Evolutionary conservation across 2,888 invertebrate species (phyloP).

Genomic region (Euzophera pinguis): DNA sequence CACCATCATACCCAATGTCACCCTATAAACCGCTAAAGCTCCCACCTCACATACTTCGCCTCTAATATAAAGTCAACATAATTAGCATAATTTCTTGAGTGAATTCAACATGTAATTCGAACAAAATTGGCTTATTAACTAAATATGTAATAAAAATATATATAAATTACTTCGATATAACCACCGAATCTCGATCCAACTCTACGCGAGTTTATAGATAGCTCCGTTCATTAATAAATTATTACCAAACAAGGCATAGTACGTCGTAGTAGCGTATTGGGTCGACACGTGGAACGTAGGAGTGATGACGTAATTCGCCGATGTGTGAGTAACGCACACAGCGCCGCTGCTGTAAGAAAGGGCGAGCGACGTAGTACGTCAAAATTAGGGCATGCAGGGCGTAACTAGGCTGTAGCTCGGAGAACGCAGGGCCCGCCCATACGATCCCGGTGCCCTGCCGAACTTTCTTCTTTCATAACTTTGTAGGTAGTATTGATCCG

Average conservation of each 20-base stretch:
- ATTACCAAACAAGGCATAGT: constrained; percentile 11
- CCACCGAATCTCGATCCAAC: not conserved
- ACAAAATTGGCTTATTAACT: not conserved
- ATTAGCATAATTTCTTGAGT: not conserved
- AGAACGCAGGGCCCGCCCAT: constrained; percentile 68
- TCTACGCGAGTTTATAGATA: not conserved
- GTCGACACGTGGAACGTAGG: constrained; percentile 11
- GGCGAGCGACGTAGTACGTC: constrained; percentile 56
- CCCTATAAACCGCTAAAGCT: not conserved
- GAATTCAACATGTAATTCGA: not conserved
- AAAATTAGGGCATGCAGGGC: constrained; percentile 78
- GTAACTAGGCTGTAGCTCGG: constrained; percentile 76
- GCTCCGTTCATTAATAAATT: constrained; percentile 9
- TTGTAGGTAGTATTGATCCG: constrained; percentile 76
- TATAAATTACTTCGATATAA: not conserved
- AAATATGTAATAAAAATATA: not conserved
- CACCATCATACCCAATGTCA: constrained; percentile 11
- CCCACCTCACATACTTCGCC: not conserved
- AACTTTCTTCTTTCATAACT: constrained; percentile 79
- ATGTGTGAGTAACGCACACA: constrained; percentile 46
- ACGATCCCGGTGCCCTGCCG: constrained; percentile 71
- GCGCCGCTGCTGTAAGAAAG: constrained; percentile 36
- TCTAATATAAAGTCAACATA: not conserved
- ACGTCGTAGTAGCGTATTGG: constrained; percentile 8
- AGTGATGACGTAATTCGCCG: constrained; percentile 7